Evolutionary conservation across 2,113 vertebrate genomes (phyloP).

Genomic region (Erythrolamprus reginae): DNA sequence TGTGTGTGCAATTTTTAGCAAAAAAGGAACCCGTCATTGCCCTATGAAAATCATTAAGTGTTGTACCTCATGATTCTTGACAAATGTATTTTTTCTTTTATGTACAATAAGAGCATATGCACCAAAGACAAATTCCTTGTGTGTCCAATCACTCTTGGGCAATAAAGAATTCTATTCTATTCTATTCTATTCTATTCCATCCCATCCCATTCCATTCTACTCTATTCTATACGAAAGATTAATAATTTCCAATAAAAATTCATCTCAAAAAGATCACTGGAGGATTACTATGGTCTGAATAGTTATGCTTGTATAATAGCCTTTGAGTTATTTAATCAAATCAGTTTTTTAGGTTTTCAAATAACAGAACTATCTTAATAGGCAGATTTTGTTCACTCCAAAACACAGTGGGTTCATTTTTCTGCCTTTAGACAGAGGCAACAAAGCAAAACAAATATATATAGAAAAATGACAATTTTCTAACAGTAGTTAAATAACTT

Average conservation of each 20-base stretch:
- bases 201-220: no score
- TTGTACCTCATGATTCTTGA: no score
- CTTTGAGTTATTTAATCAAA: not conserved
- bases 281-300: not conserved
- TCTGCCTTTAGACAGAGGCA: not conserved
- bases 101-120: no score
- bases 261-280: not conserved
- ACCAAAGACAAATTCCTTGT: no score
- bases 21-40: no score
- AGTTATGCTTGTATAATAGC: not conserved
- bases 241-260: not conserved
- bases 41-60: no score
- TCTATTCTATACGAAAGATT: no score
- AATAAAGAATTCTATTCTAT: no score
- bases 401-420: not conserved
- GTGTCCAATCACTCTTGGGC: no score
- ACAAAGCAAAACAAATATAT: not conserved
- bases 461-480: not conserved
- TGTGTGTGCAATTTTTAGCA: no score
- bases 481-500: not conserved
- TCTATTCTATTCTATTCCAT: no score
- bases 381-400: not conserved
- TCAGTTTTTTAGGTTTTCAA: not conserved
- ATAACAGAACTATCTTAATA: not conserved
- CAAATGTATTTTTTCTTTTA: no score